Evolutionary conservation across 2,888 invertebrate species (phyloP), one percentile per base, ranked within the genome.

Genomic region (Xanthorhoe designata): DNA sequence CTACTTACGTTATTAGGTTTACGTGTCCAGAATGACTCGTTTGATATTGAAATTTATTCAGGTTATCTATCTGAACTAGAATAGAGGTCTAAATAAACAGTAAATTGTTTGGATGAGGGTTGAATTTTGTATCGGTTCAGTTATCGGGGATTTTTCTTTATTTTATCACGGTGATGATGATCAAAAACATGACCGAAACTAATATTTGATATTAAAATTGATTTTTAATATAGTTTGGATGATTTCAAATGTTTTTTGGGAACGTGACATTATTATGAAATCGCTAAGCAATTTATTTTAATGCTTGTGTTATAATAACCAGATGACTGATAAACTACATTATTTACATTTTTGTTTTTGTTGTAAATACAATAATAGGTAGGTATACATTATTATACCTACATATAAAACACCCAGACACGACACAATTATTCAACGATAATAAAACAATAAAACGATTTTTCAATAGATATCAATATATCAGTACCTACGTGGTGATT

Each of bases 1-100:
- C 82, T 87, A 83, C 84, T 87, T 86, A 86, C 80, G 79, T 84
- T 87, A 88, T 86, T 84, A 83, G 81, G 75, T 81, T 82, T 82
- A 82, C 87, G 86, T 86, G 88, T 83, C 78, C 79, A 80, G 80
- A 86, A 84, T 84, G 71, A 68, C 78, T 77, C 79, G 79, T 79
- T 79, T 79, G 76, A 75, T 86, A 83, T 82, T 85, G 82, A 82
- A 83, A 86, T 85, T 77, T 84, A 85, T 84, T 81, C 78, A 78
- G 77, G 76, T 75, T 81, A 76, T 80, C 72, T 79, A 77, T 78
- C 72, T 72, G 67, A 71, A 75, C 69, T 79, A 76, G 69, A 74
- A 78, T 67, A 73, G 71, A 77, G 72, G 68, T 76, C 74, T 75
- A 75, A 78, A 82, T 78, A 81, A 79, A 77, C 74, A 78, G 75